Evolutionary conservation across 2,797 vertebrate genomes (phyloP).

Genomic region (Manis pentadactyla): DNA sequence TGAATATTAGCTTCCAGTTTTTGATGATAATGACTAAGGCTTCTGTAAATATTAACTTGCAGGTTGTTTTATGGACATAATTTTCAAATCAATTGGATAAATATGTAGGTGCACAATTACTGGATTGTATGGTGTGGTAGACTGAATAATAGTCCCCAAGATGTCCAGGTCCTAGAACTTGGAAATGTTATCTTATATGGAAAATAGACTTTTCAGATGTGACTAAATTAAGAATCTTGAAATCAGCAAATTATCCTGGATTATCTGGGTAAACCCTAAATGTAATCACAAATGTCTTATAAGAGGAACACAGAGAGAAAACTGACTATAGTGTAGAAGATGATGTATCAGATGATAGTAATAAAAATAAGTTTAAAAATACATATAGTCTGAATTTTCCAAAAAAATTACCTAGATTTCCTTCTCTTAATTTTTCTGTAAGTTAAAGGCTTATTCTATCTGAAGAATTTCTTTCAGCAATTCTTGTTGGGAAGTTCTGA

Average conservation of each 20-base stretch:
- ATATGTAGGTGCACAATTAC: not conserved
- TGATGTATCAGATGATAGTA: not conserved
- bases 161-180: not conserved
- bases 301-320: not conserved
- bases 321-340: not conserved
- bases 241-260: not conserved
- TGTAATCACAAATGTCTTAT: not conserved
- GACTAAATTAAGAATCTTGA: not conserved
- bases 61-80: not conserved
- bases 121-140: not conserved
- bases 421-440: not conserved
- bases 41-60: not conserved
- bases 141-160: not conserved
- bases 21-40: not conserved
- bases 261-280: not conserved
- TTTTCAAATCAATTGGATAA: not conserved
- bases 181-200: not conserved
- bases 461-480: not conserved
- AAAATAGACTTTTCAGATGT: not conserved
- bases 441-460: not conserved
- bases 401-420: not conserved
- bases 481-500: not conserved
- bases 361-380: no score
- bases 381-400: no score
- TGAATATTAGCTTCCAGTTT: not conserved